Percentiles rank a stretch among this genome's conserved stretches.
Evolutionary conservation across 2,113 vertebrate species (phyloP).

Genomic region (Istiophorus platypterus): DNA sequence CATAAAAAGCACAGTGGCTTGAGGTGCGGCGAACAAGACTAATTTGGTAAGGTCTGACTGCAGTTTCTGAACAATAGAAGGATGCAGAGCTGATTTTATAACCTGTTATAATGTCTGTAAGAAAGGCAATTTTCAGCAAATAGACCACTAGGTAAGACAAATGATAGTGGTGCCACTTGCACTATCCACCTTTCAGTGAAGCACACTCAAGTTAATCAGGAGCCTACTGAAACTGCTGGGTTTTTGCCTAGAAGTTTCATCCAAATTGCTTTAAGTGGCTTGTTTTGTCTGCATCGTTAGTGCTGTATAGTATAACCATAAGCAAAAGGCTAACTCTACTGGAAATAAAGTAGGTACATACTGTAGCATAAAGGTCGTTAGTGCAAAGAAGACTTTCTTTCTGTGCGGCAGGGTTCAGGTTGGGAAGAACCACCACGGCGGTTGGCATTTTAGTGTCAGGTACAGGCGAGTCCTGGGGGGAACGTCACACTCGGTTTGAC

Average conservation of each 20-base stretch:
- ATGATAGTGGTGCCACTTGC: too few species aligned
- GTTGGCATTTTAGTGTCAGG: conserved; percentile 13
- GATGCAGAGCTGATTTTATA: background rate
- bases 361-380: background rate
- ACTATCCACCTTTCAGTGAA: background rate
- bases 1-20: background rate
- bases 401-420: background rate
- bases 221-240: background rate
- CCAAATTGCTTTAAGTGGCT: background rate
- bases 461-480: background rate
- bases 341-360: background rate
- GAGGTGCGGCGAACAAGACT: background rate
- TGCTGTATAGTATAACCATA: background rate
- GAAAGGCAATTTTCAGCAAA: background rate
- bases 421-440: background rate
- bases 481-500: conserved; percentile 17
- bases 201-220: background rate
- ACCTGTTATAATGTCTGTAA: background rate
- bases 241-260: background rate
- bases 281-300: too few species aligned
- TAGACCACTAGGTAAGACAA: background rate
- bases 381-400: background rate
- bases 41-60: background rate
- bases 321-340: background rate
- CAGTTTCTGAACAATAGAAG: background rate